phyloP scores from a whole-genome alignment of 2,113 vertebrate genomes.

The Nerophis lumbriciformis region DNA sequence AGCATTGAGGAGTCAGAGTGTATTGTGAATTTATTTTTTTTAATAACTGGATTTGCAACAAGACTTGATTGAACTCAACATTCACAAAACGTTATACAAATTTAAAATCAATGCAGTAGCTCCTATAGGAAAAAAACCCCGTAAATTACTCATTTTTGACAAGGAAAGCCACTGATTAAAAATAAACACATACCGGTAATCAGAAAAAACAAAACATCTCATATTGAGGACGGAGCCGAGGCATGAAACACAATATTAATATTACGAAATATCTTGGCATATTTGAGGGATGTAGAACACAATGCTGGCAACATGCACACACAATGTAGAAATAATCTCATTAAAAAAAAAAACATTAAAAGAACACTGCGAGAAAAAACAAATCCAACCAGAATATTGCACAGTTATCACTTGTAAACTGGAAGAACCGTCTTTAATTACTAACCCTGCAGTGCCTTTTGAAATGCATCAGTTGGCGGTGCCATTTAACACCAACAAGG shows the following conservation, averaged over 20 bases:
- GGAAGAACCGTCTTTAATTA: not conserved
- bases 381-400: slow-evolving; percentile 34
- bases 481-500: slow-evolving; percentile 28
- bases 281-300: too few species aligned
- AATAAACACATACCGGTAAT: not conserved
- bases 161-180: not conserved
- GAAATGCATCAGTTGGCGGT: slow-evolving; percentile 17
- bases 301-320: too few species aligned
- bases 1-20: not conserved
- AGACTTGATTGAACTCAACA: too few species aligned
- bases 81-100: not conserved
- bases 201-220: not conserved
- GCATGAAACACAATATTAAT: not conserved
- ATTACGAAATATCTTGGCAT: too few species aligned
- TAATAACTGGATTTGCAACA: not conserved
- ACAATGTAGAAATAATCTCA: not conserved
- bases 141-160: not conserved
- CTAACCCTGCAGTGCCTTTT: slow-evolving; percentile 1
- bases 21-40: not conserved
- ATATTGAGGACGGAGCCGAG: not conserved
- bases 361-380: slow-evolving; percentile 8
- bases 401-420: slow-evolving; percentile 28
- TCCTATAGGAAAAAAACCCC: slow-evolving; percentile 27
- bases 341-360: not conserved
- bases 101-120: slow-evolving; percentile 26